Conservation (phyloP, 2,888 invertebrate species). For the Oligia fasciuncula region DNA sequence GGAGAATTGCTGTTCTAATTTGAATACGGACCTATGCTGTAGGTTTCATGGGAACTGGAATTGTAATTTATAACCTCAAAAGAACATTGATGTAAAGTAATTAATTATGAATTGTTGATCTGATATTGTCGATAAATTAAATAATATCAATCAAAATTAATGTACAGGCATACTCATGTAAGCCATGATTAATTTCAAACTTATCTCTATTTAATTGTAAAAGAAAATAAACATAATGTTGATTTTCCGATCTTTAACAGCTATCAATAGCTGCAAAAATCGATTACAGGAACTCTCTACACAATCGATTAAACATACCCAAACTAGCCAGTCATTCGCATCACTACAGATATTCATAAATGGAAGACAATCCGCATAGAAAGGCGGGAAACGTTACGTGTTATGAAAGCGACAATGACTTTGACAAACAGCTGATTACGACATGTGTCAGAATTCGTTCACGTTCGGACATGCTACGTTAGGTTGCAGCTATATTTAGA, state of each 20-base stretch:
- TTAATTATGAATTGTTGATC: not conserved
- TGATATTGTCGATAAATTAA: not conserved
- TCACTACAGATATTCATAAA: slow-evolving; percentile 48
- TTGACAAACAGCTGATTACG: slow-evolving; percentile 48
- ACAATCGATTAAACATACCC: slow-evolving; percentile 27
- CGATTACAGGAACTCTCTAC: slow-evolving; percentile 4
- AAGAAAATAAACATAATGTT: not conserved
- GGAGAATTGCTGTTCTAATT: slow-evolving; percentile 16
- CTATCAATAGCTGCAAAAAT: not conserved
- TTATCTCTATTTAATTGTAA: not conserved
- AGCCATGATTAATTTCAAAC: not conserved
- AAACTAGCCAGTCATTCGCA: slow-evolving; percentile 35
- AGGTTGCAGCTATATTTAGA: not conserved
- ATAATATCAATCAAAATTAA: slow-evolving; percentile 1
- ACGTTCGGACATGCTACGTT: slow-evolving; percentile 6
- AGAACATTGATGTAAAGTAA: not conserved
- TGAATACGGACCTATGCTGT: slow-evolving; percentile 3
- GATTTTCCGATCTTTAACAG: not conserved
- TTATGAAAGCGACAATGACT: slow-evolving; percentile 53
- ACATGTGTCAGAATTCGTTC: slow-evolving; percentile 30
- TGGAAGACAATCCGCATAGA: slow-evolving; percentile 53
- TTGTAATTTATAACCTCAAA: slow-evolving; percentile 10
- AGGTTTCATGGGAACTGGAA: slow-evolving; percentile 23
- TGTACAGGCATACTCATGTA: not conserved
- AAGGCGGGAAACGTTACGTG: slow-evolving; percentile 59